These are phyloP conservation scores for Hydropsyche betteni DNA, from an alignment of 2,888 invertebrate genomes.

Conservation along the genomic window DNA sequence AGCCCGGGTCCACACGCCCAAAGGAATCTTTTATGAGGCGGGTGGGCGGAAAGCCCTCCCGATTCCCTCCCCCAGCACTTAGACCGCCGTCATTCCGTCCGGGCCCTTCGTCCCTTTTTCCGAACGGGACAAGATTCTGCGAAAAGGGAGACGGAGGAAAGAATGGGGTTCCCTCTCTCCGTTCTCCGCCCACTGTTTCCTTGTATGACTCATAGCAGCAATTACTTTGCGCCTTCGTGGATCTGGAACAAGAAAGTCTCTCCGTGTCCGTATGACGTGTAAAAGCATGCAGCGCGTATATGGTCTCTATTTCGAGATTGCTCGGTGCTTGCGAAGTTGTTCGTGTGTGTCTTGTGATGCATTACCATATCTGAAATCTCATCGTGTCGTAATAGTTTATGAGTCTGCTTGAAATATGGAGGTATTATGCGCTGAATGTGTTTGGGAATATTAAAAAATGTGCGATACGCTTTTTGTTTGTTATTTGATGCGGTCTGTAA, in stretches of 20 bases:
- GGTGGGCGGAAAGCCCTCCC: background rate
- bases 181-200: background rate
- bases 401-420: background rate
- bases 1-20: background rate
- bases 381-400: constrained; percentile 1
- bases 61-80: background rate
- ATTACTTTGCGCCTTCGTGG: constrained; percentile 39
- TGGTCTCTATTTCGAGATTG: constrained; percentile 6
- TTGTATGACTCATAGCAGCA: constrained; percentile 30
- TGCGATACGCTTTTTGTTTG: no score
- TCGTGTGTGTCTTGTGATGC: background rate
- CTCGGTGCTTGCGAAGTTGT: background rate
- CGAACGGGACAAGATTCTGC: no score
- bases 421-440: no score
- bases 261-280: no score
- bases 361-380: background rate
- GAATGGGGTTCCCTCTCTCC: background rate
- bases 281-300: constrained; percentile 2
- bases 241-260: background rate
- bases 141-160: background rate
- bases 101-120: no score
- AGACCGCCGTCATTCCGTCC: no score
- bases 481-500: no score
- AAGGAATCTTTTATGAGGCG: background rate
- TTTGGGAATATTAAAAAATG: no score